These are phyloP conservation scores for Euleptes europaea DNA, from an alignment of 2,113 vertebrate genomes.

Conservation along the genomic window DNA sequence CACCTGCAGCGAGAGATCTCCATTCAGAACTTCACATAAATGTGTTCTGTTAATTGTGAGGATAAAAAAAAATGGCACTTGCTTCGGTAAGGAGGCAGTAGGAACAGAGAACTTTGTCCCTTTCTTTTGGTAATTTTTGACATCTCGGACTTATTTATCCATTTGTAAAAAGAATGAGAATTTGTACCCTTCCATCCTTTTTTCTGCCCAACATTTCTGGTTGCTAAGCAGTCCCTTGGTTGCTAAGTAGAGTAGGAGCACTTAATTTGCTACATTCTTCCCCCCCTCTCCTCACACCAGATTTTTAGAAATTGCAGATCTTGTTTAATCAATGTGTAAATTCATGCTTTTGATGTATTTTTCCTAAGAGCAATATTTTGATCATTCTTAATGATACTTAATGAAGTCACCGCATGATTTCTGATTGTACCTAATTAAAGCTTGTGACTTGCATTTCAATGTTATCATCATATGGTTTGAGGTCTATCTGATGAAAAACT, in stretches of 20 bases:
- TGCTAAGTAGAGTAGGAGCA: conserved; percentile 81
- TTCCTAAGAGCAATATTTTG: conserved; percentile 88
- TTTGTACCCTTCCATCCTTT: conserved; percentile 71
- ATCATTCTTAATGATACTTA: conserved; percentile 89
- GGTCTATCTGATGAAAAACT: conserved; percentile 73
- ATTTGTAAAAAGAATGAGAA: conserved; percentile 48
- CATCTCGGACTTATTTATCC: conserved; percentile 43
- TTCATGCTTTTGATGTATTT: conserved; percentile 86
- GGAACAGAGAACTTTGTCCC: not conserved
- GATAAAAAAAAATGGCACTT: not conserved
- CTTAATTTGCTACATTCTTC: conserved; percentile 84
- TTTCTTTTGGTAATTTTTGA: not conserved
- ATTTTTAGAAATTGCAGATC: conserved; percentile 81
- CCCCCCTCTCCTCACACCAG: conserved; percentile 64
- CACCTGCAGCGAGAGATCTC: not conserved
- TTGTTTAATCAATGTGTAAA: conserved; percentile 86
- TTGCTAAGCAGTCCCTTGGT: conserved; percentile 84
- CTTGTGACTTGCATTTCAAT: conserved; percentile 86
- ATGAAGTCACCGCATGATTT: conserved; percentile 87
- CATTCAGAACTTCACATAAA: not conserved
- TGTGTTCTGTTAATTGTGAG: not conserved
- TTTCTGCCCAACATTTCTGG: conserved; percentile 69
- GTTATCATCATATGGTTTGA: conserved; percentile 78
- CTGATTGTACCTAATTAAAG: conserved; percentile 87
- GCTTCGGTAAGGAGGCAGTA: not conserved